phyloP scores from a whole-genome alignment of 2,113 vertebrate genomes.

The Clupea harengus region DNA sequence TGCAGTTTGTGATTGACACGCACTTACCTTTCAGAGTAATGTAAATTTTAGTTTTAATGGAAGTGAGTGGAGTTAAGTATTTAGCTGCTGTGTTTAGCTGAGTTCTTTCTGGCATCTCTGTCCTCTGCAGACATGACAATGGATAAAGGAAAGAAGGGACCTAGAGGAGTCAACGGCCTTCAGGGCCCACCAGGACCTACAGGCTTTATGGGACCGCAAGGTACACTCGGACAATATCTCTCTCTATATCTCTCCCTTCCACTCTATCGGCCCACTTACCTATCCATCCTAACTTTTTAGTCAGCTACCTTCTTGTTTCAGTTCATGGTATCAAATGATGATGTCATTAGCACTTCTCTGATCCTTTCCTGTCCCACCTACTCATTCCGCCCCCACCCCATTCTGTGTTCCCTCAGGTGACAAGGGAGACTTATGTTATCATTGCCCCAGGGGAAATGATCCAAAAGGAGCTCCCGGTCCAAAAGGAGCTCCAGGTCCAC shows the following conservation, averaged over 20 bases:
- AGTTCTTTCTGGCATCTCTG: neutral
- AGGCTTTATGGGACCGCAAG: neutral
- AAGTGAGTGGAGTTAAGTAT: too few species aligned
- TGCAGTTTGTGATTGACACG: too few species aligned
- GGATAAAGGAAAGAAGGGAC: neutral
- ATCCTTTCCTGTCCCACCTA: neutral
- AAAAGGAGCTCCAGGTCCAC: slow-evolving; percentile 19
- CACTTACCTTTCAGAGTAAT: too few species aligned
- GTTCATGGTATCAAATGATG: neutral
- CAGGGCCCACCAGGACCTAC: neutral
- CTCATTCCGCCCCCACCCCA: neutral
- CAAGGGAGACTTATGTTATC: slow-evolving; percentile 55
- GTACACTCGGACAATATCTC: neutral
- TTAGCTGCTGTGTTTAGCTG: too few species aligned
- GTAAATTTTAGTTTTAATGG: too few species aligned
- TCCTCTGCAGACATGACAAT: neutral
- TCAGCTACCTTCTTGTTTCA: neutral
- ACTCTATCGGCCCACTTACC: neutral
- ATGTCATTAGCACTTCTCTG: neutral
- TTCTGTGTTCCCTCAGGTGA: slow-evolving; percentile 53
- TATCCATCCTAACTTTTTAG: neutral
- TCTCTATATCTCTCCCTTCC: too few species aligned
- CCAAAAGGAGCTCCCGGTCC: slow-evolving; percentile 33
- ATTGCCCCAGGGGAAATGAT: slow-evolving; percentile 36
- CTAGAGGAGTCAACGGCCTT: neutral